Percentiles rank a stretch among this genome's conserved stretches.
Evolutionary conservation across 2,797 vertebrate species (phyloP).

Genomic region (Apogon talboti): DNA sequence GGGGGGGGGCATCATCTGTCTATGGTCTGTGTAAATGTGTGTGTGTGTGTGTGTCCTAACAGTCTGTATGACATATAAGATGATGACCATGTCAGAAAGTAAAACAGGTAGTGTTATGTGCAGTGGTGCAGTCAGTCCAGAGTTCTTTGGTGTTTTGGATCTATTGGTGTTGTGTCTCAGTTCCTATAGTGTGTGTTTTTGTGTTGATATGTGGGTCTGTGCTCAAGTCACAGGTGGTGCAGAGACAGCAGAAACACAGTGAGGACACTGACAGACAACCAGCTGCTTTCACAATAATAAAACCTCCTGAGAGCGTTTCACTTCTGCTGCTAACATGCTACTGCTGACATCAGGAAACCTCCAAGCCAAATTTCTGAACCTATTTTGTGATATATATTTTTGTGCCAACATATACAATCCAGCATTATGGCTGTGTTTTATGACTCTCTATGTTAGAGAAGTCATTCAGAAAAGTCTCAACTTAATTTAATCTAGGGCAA

Average conservation of each 20-base stretch:
- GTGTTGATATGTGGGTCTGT: conserved; percentile 16
- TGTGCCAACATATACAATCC: neutral
- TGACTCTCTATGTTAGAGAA: neutral
- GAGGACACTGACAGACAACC: conserved; percentile 74
- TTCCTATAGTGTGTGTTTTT: too few relatives aligned
- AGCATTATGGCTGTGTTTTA: conserved; percentile 8
- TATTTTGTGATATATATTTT: conserved; percentile 1
- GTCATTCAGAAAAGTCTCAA: neutral
- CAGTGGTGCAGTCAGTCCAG: conserved; percentile 22
- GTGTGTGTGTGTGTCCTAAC: neutral
- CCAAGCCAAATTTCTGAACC: conserved; percentile 28
- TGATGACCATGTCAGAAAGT: conserved; percentile 30
- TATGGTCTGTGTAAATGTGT: conserved; percentile 2
- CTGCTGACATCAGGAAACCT: conserved; percentile 55
- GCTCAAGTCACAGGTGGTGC: conserved; percentile 72
- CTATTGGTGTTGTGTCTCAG: conserved; percentile 8
- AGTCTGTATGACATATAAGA: conserved; percentile 3
- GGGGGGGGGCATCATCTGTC: conserved; percentile 51
- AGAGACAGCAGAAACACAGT: conserved; percentile 70
- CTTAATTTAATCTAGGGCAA: conserved; percentile 10
- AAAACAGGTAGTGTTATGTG: conserved; percentile 16
- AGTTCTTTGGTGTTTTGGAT: neutral
- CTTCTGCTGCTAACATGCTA: conserved; percentile 47
- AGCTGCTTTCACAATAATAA: conserved; percentile 66
- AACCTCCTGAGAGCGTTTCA: conserved; percentile 56